These are phyloP conservation scores for Scaptomyza polygonia DNA, from an alignment of 2,888 invertebrate species.

Conservation along the genomic window DNA sequence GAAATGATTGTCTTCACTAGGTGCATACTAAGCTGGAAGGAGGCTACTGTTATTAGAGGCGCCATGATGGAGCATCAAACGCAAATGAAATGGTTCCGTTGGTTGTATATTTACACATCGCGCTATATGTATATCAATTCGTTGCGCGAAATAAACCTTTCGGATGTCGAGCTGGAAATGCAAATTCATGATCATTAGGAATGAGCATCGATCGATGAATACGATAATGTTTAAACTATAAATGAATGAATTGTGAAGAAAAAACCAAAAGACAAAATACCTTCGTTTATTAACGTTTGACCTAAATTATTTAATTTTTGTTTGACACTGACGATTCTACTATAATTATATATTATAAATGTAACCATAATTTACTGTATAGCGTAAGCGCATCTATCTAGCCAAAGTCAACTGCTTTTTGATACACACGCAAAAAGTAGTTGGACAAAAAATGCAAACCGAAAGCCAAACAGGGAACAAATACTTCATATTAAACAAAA, in stretches of 20 bases:
- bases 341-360: constrained; percentile 46
- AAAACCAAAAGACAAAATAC: constrained; percentile 72
- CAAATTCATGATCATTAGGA: constrained; percentile 86
- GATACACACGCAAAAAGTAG: constrained; percentile 37
- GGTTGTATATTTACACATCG: constrained; percentile 94
- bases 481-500: constrained; percentile 37
- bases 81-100: constrained; percentile 98
- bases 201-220: not conserved
- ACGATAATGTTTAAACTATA: constrained; percentile 9
- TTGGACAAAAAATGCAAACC: constrained; percentile 38
- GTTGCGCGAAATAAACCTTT: constrained; percentile 89
- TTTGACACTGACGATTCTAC: constrained; percentile 72
- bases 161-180: constrained; percentile 91
- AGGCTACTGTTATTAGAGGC: constrained; percentile 86
- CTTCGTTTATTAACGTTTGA: constrained; percentile 49
- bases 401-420: constrained; percentile 51
- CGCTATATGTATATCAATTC: constrained; percentile 96
- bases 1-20: constrained; percentile 81
- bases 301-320: constrained; percentile 38
- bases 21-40: constrained; percentile 88
- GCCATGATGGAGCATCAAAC: constrained; percentile 95
- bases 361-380: constrained; percentile 35
- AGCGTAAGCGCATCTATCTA: constrained; percentile 46
- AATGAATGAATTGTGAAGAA: constrained; percentile 44
- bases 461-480: constrained; percentile 68